These are phyloP conservation scores for Lagorchestes hirsutus DNA, from an alignment of 2,797 vertebrate species.

Conservation along the genomic window DNA sequence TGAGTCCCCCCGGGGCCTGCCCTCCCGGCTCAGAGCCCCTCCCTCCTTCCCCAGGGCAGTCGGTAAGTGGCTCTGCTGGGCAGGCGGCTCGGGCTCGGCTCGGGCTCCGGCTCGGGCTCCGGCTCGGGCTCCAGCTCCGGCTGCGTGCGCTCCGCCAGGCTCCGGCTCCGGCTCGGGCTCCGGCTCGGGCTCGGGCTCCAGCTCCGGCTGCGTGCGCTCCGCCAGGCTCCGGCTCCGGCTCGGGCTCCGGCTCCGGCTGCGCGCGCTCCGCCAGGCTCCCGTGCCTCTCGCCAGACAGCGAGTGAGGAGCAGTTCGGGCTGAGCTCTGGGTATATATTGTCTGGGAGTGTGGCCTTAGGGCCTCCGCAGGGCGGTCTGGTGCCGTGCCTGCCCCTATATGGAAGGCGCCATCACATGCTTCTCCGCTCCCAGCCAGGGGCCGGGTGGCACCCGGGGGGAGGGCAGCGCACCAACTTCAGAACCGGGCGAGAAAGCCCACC, in stretches of 20 bases:
- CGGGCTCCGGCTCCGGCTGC: not conserved
- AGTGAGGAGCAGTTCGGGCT: conserved; percentile 81
- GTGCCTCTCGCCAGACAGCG: not conserved
- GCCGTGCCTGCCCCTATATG: conserved; percentile 84
- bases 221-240: no score
- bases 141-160: not conserved
- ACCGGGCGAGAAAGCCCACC: conserved; percentile 33
- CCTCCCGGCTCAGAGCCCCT: not conserved
- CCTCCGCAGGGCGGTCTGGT: conserved; percentile 83
- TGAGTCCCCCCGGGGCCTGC: not conserved
- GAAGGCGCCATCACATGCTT: conserved; percentile 84
- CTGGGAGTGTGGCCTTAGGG: conserved; percentile 93
- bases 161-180: no score
- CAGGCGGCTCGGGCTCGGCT: not conserved
- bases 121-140: no score
- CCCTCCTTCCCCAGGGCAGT: not conserved
- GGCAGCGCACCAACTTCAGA: conserved; percentile 16
- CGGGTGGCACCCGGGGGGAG: conserved; percentile 60
- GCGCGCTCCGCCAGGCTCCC: not conserved
- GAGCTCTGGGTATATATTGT: conserved; percentile 93
- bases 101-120: no score
- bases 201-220: no score
- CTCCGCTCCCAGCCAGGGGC: conserved; percentile 81
- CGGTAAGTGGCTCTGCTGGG: not conserved
- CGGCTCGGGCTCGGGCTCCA: no score